A percentile compares a stretch with the other conserved stretches of the same genome.
Evolutionary conservation across 2,797 vertebrate genomes (phyloP).

Genomic region (Halcyon chelicuti): DNA sequence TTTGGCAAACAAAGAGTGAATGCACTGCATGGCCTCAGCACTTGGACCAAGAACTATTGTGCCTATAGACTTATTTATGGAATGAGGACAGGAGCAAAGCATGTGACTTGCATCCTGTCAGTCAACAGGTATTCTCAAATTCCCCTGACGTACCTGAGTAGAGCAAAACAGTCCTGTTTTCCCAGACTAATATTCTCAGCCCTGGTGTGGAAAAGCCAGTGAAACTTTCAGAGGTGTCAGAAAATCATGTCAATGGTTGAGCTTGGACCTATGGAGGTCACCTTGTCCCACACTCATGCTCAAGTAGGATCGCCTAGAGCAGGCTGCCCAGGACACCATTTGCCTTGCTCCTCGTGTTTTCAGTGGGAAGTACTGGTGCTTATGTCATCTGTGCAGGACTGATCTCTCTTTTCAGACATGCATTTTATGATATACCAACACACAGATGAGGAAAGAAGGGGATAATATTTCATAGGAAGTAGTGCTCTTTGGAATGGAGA

Average conservation of each 20-base stretch:
- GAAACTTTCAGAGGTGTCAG: background rate
- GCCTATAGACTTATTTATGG: background rate
- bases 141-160: background rate
- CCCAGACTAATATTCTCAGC: background rate
- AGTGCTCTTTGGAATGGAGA: background rate
- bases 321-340: background rate
- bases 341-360: background rate
- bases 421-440: background rate
- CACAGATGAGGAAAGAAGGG: background rate
- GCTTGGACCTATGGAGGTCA: background rate
- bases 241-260: background rate
- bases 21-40: background rate
- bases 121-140: background rate
- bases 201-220: background rate
- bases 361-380: background rate
- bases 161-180: background rate
- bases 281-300: background rate
- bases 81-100: background rate
- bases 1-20: background rate
- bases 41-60: background rate
- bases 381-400: background rate
- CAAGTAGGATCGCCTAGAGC: background rate
- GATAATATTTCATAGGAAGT: background rate
- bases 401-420: background rate
- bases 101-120: background rate